These are phyloP conservation scores for Meles meles DNA, from an alignment of 2,113 vertebrate species.

Conservation along the genomic window DNA sequence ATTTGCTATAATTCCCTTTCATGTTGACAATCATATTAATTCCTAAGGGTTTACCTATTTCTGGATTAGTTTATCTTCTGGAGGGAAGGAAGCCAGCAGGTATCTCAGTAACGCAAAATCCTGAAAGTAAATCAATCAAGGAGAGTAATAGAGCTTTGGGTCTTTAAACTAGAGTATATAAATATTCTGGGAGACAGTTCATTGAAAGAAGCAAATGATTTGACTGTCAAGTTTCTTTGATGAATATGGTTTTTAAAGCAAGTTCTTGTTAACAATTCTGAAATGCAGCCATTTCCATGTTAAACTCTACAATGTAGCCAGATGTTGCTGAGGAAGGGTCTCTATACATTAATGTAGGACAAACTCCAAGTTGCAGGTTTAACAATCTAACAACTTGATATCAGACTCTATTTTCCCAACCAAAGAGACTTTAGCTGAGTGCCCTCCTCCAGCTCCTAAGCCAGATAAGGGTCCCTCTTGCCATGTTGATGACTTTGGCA, in stretches of 20 bases:
- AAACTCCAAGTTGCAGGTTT: background rate
- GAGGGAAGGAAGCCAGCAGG: background rate
- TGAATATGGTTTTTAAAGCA: background rate
- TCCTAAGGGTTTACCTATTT: background rate
- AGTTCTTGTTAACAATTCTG: background rate
- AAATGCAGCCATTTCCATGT: background rate
- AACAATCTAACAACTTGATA: background rate
- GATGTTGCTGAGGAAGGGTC: background rate
- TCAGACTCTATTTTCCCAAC: background rate
- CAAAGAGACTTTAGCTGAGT: background rate
- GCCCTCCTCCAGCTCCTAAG: background rate
- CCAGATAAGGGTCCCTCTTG: background rate
- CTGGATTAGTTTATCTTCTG: background rate
- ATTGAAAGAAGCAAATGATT: background rate
- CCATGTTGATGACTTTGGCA: background rate
- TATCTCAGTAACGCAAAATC: background rate
- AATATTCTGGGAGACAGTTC: background rate
- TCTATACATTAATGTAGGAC: background rate
- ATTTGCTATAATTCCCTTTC: background rate
- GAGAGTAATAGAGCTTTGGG: background rate
- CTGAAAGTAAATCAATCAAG: background rate
- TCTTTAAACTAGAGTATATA: background rate
- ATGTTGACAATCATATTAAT: background rate
- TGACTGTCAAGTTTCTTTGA: background rate
- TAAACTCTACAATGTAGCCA: background rate